Evolutionary conservation across 2,888 invertebrate genomes (phyloP), one percentile per base, ranked within the genome.

Genomic region (Hipparchia semele): DNA sequence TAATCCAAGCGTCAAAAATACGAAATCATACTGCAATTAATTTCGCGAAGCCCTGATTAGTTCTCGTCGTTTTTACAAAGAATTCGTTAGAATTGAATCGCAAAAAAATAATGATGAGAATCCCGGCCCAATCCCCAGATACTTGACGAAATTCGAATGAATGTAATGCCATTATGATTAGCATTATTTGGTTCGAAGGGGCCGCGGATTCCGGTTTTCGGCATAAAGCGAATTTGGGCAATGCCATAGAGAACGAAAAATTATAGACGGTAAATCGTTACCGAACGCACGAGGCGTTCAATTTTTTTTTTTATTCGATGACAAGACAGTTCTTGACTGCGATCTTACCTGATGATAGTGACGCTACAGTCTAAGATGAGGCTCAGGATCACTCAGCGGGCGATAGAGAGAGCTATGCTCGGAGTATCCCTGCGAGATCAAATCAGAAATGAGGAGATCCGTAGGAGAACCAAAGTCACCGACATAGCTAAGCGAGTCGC

Each of bases 131-230:
- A 87, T 87, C 87, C 84, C 80, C 82, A 81, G 87, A 91, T 90
- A 90, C 92, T 92, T 89, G 88, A 92, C 88, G 88, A 90, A 89
- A 90, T 90, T 87, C 90, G 90, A 91, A 92, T 91, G 90, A 92
- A 92, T 90, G 91, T 93, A 93, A 92, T 93, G 88, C 90, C 87
- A 92, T 93, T 93, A 92, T 89, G 91, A 94, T 94, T 93, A 93
- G 92, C 91, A 91, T 92, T 91, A 92, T 91, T 91, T 87, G 84
- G 82, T 81, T 80, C 83, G 85, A 84, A 91, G 91, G 91, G 90
- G 87, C 88, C 85, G 86, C 82, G 82, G 87, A 92, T 92, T 91
- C 92, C 91, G 90, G 93, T 94, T 92, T 93, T 86, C 86, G 83
- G 87, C 87, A 91, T 91, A 92, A 91, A 91, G 85, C 86, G 88